Percentiles rank a stretch among this genome's conserved stretches.
Evolutionary conservation across 2,797 vertebrate genomes (phyloP).

Genomic region (Zenarchopterus dispar): DNA sequence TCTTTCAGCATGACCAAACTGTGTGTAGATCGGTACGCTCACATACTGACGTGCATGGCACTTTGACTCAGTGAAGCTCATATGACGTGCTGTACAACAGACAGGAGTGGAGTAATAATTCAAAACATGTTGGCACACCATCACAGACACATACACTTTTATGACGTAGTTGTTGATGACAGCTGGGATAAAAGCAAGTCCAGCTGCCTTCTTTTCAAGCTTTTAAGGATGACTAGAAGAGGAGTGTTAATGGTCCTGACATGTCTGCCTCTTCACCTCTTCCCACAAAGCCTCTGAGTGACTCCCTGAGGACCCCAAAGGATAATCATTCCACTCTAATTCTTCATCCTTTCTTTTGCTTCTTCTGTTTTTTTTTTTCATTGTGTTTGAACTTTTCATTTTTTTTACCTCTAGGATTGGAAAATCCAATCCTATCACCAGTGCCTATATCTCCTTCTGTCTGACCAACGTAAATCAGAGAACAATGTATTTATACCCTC

Average conservation of each 20-base stretch:
- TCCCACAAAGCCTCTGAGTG: conserved; percentile 23
- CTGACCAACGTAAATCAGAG: not conserved
- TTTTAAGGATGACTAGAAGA: too few relatives aligned
- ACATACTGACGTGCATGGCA: too few relatives aligned
- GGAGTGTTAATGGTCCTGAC: not conserved
- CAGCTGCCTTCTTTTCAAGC: too few relatives aligned
- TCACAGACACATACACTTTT: too few relatives aligned
- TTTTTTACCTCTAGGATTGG: conserved; percentile 9
- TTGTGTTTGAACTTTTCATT: conserved; percentile 7
- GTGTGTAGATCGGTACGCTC: too few relatives aligned
- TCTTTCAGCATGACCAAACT: too few relatives aligned
- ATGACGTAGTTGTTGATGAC: too few relatives aligned
- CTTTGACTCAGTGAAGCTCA: too few relatives aligned
- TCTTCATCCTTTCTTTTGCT: not conserved
- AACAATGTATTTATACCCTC: conserved; percentile 19
- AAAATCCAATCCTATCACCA: conserved; percentile 34
- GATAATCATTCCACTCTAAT: not conserved
- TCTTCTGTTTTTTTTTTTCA: conserved; percentile 13
- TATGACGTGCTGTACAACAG: not conserved
- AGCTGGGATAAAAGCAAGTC: too few relatives aligned
- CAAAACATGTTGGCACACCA: too few relatives aligned
- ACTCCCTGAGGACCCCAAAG: conserved; percentile 12
- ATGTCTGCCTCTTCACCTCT: not conserved
- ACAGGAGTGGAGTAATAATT: conserved; percentile 2
- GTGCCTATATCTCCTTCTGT: conserved; percentile 30